Evolutionary conservation across 2,888 invertebrate species (phyloP), one percentile per base, ranked within the genome.

Genomic region (Sinelater perroti): DNA sequence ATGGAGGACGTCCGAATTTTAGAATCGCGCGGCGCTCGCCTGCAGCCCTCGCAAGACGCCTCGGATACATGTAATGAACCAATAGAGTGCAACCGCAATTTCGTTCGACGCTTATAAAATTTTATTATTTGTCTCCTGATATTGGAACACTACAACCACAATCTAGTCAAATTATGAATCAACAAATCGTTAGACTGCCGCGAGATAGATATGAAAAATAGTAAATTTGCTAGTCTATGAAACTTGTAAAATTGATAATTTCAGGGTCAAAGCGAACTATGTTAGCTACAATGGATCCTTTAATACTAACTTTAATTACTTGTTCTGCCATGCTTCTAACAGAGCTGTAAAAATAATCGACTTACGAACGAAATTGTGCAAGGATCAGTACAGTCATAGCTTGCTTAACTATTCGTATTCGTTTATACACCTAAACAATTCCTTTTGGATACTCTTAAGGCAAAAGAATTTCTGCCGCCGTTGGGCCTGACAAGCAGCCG

Each of bases 151-250:
- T 57, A 52, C 56, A 56, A 40, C 42, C 26, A 38, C 49, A 59
- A 54, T 54, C 54, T 44, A 54, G 54, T 49, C 47, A 59, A 35
- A 42, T n/a, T n/a, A n/a, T 55, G 50, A 26, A 26, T 35, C 14
- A 53, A 49, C 50, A 54, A 30, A 20, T 50, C 30, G 38, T 54
- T 54, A 38, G 49, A 58, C 35, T 53, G 51, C 36, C 42, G 26
- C 40, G 49, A 52, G 53, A 53, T 51, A 58, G 52, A 57, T 57
- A 52, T 58, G 58, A 58, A 58, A 58, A 58, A 58, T 58, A 58
- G 56, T 56, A 47, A 56, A 49, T 50, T 53, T 46, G 38, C 54
- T 59, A 59, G 36, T 21, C 59, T 50, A 59, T 35, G 45, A 57
- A 57, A 51, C n/a, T 26, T 53, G 51, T 57, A 44, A 52, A 57